Percentiles rank a stretch among this genome's conserved stretches.
Conservation (phyloP, 2,888 invertebrate species). For the Brassicogethes aeneus region DNA sequence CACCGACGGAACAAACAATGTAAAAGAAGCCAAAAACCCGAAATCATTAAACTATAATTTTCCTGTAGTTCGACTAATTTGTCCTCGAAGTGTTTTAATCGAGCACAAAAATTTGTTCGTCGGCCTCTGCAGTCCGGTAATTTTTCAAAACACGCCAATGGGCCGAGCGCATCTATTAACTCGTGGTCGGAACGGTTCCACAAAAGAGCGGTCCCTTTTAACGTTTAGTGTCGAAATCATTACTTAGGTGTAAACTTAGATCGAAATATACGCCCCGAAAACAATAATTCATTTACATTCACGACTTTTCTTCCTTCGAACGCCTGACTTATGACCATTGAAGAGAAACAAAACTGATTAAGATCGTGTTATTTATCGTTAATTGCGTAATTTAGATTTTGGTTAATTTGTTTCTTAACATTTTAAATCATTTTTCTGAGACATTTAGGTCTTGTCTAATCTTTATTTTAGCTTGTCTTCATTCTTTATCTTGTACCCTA, state of each 20-base stretch:
- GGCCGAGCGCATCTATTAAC: slow-evolving; percentile 23
- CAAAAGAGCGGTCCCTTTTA: slow-evolving; percentile 36
- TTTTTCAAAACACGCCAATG: background rate
- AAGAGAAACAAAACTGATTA: background rate
- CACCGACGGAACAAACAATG: no score
- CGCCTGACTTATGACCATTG: background rate
- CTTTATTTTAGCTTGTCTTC: no score
- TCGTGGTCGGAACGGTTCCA: slow-evolving; percentile 34
- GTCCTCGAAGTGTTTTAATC: no score
- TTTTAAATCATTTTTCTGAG: no score
- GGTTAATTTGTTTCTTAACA: no score
- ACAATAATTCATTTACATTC: slow-evolving; percentile 36
- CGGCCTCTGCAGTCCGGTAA: background rate
- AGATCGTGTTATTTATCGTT: slow-evolving; percentile 1
- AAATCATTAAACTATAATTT: no score
- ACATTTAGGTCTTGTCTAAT: no score
- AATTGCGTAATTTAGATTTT: no score
- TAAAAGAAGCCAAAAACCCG: no score
- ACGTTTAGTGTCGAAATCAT: slow-evolving; percentile 46
- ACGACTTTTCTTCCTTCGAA: background rate
- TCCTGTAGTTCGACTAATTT: no score
- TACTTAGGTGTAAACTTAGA: slow-evolving; percentile 45
- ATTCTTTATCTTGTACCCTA: no score
- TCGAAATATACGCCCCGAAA: slow-evolving; percentile 39
- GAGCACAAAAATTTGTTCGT: no score